Conservation (phyloP, 2,113 vertebrate genomes). For the Chionomys nivalis region DNA sequence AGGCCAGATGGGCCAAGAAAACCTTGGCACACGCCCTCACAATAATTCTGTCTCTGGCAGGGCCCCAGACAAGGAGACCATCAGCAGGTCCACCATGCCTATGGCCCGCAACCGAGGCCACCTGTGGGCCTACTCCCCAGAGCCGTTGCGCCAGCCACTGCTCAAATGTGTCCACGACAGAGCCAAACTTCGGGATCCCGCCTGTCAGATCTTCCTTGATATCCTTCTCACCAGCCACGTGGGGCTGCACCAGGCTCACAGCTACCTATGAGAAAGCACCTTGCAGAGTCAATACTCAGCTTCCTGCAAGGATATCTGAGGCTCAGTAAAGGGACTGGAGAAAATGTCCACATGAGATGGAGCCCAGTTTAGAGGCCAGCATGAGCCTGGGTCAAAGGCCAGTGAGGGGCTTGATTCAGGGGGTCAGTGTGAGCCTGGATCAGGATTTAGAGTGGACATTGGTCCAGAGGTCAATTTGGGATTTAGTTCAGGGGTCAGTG, state of each 20-base stretch:
- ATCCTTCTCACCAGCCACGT: conserved; percentile 87
- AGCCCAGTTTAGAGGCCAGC: too few relatives aligned
- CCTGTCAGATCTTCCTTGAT: conserved; percentile 95
- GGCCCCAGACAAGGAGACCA: conserved; percentile 90
- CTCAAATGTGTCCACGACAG: conserved; percentile 88
- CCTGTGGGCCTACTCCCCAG: conserved; percentile 92
- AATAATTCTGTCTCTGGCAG: conserved; percentile 78
- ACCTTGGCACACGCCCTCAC: background rate
- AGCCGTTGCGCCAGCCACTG: conserved; percentile 94
- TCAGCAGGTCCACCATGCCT: conserved; percentile 90
- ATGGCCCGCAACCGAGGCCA: conserved; percentile 87
- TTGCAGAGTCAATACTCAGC: rapidly evolving
- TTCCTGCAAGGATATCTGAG: background rate
- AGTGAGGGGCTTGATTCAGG: background rate
- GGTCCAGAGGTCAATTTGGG: background rate
- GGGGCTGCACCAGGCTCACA: rapidly evolving
- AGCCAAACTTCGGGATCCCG: conserved; percentile 89
- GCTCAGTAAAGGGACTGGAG: background rate
- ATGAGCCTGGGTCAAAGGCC: background rate
- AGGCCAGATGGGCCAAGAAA: background rate
- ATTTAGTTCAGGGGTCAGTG: background rate
- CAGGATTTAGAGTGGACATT: background rate
- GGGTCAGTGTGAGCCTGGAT: background rate
- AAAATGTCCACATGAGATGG: background rate
- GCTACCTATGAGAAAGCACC: rapidly evolving